Percentiles rank a stretch among this genome's conserved stretches.
Evolutionary conservation across 2,113 vertebrate genomes (phyloP).

Genomic region (Pelobates fuscus): DNA sequence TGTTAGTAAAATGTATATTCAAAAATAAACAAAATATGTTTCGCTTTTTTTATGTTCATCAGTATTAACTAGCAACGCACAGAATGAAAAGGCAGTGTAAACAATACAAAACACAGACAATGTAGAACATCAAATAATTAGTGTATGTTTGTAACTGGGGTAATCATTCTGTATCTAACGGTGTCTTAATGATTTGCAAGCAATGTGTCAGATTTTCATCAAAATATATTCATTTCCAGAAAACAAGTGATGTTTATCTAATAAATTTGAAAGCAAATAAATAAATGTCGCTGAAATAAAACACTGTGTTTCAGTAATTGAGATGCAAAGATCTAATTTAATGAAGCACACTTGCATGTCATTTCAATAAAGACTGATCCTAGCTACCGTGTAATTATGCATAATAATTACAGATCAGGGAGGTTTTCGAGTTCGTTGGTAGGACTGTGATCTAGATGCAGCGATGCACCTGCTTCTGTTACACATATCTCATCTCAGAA

Average conservation of each 20-base stretch:
- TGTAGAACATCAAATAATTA: background rate
- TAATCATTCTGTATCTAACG: slow-evolving; percentile 6
- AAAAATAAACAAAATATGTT: too few relatives aligned
- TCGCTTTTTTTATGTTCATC: too few relatives aligned
- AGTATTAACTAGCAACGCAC: too few relatives aligned
- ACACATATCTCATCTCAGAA: background rate
- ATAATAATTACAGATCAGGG: slow-evolving; percentile 35
- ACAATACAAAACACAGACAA: background rate
- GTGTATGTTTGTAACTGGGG: slow-evolving; percentile 4
- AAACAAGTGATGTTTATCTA: slow-evolving; percentile 38
- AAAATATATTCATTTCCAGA: slow-evolving; percentile 11
- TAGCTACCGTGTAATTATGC: slow-evolving; percentile 38
- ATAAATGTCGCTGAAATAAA: slow-evolving; percentile 40
- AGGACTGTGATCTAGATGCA: background rate
- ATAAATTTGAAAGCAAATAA: slow-evolving; percentile 38
- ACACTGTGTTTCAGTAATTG: slow-evolving; percentile 41
- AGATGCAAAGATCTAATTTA: slow-evolving; percentile 49
- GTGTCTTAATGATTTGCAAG: slow-evolving; percentile 20
- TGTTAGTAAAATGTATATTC: too few relatives aligned
- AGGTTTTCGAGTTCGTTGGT: background rate
- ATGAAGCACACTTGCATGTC: slow-evolving; percentile 43
- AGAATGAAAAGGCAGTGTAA: background rate
- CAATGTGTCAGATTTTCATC: slow-evolving; percentile 16
- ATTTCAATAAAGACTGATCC: slow-evolving; percentile 34
- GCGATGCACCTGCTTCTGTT: slow-evolving; percentile 31